These are phyloP conservation scores for Limonius californicus DNA, from an alignment of 1,140 invertebrate species.

Conservation along the genomic window DNA sequence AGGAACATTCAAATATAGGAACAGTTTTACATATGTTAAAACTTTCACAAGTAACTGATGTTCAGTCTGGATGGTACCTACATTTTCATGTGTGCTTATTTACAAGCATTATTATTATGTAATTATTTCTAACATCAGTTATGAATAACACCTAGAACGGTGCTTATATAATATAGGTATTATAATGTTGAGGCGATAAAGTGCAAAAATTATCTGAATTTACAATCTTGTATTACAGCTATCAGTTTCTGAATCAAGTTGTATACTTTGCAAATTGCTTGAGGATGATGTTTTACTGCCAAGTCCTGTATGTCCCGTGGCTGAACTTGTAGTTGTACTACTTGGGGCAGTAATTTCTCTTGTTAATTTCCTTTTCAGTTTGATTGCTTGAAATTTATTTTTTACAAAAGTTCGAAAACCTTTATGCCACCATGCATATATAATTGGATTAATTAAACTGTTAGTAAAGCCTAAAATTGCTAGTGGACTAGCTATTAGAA, in stretches of 20 bases:
- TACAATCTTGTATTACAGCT: too few relatives aligned
- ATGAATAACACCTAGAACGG: not conserved
- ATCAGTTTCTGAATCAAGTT: not conserved
- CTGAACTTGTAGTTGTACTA: not conserved
- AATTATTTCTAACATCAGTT: not conserved
- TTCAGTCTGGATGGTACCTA: not conserved
- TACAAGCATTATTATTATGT: not conserved
- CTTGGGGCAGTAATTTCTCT: not conserved
- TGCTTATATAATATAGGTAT: too few relatives aligned
- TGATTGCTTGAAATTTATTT: slow-evolving; percentile 24
- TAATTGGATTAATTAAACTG: slow-evolving; percentile 65
- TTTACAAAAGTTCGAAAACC: slow-evolving; percentile 51
- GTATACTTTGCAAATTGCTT: not conserved
- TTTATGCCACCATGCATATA: slow-evolving; percentile 70
- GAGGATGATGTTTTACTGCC: not conserved
- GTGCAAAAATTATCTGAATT: too few relatives aligned
- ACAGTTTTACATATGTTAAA: too few relatives aligned
- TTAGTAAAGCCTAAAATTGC: slow-evolving; percentile 60
- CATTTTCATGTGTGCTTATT: not conserved
- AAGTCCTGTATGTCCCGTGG: not conserved
- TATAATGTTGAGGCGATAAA: too few relatives aligned
- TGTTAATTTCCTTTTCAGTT: not conserved
- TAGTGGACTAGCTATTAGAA: slow-evolving; percentile 52
- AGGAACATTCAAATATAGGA: too few relatives aligned
- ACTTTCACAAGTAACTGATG: too few relatives aligned